Base-by-base conservation (phyloP, 2,113 vertebrate genomes). In the Coptodon bakossiorum region DNA sequence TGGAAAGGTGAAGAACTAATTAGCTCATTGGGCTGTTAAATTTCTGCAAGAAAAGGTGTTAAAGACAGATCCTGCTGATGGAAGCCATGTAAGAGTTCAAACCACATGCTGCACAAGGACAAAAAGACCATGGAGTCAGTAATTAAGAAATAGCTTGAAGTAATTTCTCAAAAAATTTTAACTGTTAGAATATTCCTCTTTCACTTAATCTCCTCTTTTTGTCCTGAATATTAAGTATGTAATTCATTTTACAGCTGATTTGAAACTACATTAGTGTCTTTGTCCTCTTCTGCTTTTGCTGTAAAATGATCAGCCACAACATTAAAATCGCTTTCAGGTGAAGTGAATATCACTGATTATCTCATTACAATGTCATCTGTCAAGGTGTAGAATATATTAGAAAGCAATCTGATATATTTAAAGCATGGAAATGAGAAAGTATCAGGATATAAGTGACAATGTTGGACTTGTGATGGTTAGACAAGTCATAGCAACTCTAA, bases 1-100 rank as follows among this genome's bases (percentile, higher is more conserved):
- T 80, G 82, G 88, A 90, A 92, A 79, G 92, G 80, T 89, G 83
- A 80, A 87, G 78, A 93, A 88, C 86, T 94, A 96, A 96, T 95
- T 92, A 94, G 91, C 66, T 43, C 88, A 89, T 86, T 91, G 92
- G 89, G 87, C 83, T 88, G 91, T 93, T 89, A 91, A 81, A 91
- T 86, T 86, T 93, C 86, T 91, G 90, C 79, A 88, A 86, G 90
- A 83, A 82, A 90, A 85, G 82, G 86, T 88, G 84, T 89, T 94
- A 54, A 59, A 93, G 85, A 81, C 54, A 48, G 73, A 78, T 86
- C 82, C 71, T 90, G 86, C 86, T 90, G 85, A 89, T 89, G 85
- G 56, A 92, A 82, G 78, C 66, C 85, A 81, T 88, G 80, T 90
- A 48, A 82, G 68, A 53, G 80, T 79, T 78, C 66, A 90, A 92